Evolutionary conservation across 2,113 vertebrate genomes (phyloP).

Genomic region (Cygnus buccinator): DNA sequence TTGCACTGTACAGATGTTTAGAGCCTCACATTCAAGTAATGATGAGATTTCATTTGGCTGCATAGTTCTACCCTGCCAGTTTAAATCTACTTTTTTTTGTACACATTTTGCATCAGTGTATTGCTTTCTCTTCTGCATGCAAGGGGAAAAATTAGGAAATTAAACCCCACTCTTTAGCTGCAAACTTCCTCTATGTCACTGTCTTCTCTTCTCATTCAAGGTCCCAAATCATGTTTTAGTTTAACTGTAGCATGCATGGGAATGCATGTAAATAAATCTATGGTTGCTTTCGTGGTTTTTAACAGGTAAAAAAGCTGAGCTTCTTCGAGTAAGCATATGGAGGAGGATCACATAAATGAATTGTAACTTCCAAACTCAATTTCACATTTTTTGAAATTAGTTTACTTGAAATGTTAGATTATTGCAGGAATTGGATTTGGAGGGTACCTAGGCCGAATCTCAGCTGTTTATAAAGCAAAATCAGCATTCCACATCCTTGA

Average conservation of each 20-base stretch:
- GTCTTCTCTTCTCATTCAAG: background rate
- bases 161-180: background rate
- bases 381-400: background rate
- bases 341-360: background rate
- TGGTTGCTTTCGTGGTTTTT: background rate
- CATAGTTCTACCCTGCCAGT: background rate
- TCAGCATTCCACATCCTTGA: background rate
- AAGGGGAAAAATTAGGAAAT: background rate
- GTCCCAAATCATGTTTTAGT: background rate
- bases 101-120: background rate
- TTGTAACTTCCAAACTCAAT: background rate
- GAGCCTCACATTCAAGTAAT: background rate
- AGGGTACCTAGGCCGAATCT: background rate
- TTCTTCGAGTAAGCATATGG: background rate
- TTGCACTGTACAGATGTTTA: constrained; percentile 16
- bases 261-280: background rate
- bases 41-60: background rate
- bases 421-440: background rate
- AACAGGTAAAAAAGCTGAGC: background rate
- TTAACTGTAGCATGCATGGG: background rate
- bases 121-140: background rate
- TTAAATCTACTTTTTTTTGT: background rate
- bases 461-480: background rate
- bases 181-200: background rate
- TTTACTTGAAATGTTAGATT: background rate